Percentiles rank a stretch among this genome's conserved stretches.
Conservation (phyloP, 2,888 invertebrate species). For the Cylindroiulus punctatus region DNA sequence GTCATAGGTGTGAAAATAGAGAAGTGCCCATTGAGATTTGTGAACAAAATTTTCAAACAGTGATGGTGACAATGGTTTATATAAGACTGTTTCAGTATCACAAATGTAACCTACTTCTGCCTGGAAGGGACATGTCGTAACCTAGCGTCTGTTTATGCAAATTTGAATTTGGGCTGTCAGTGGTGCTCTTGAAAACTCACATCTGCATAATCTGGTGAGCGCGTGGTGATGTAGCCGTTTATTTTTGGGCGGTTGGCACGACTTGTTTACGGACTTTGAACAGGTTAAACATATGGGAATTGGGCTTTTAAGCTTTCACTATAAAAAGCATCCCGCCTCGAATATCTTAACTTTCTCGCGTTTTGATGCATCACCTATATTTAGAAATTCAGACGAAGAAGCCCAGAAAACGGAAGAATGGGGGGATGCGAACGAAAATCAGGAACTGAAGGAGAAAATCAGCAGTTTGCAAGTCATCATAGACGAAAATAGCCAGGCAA, state of each 20-base stretch:
- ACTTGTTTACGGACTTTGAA: background rate
- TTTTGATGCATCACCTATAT: background rate
- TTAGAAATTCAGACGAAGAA: background rate
- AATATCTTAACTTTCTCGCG: slow-evolving; percentile 1
- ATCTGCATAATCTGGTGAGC: background rate
- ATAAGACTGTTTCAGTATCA: too few relatives aligned
- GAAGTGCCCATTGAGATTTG: too few relatives aligned
- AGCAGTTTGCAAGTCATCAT: slow-evolving; percentile 47
- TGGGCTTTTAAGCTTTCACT: slow-evolving; percentile 9
- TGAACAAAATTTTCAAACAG: too few relatives aligned
- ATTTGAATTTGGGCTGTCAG: background rate
- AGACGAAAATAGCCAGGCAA: slow-evolving; percentile 49
- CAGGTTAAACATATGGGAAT: slow-evolving; percentile 10
- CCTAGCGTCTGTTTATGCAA: background rate
- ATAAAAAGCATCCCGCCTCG: background rate
- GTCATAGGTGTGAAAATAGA: too few relatives aligned
- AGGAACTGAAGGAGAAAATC: slow-evolving; percentile 46
- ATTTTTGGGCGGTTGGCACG: background rate
- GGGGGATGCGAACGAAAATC: background rate
- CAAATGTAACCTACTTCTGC: too few relatives aligned
- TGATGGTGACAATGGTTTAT: too few relatives aligned
- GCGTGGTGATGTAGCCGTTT: background rate
- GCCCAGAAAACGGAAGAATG: background rate
- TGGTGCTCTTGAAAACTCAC: background rate
- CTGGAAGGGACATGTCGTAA: too few relatives aligned